Conservation (phyloP, 1,140 invertebrate genomes). For the Diorhabda sublineata region DNA sequence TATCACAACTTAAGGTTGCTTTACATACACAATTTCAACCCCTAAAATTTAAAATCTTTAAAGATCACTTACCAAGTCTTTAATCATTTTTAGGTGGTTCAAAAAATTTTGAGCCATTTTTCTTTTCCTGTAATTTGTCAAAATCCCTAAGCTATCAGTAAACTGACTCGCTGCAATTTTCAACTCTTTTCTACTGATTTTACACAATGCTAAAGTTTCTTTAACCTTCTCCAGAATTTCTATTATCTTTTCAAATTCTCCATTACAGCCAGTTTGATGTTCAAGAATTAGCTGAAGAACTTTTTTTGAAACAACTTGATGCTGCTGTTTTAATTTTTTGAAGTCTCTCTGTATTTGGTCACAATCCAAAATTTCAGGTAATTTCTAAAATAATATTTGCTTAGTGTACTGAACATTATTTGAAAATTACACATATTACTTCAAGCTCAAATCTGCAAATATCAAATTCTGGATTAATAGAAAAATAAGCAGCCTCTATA, state of each 20-base stretch:
- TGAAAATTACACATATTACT: slow-evolving; percentile 42
- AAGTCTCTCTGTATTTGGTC: slow-evolving; percentile 65
- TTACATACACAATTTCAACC: no score
- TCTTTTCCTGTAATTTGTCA: slow-evolving; percentile 82
- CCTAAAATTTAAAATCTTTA: no score
- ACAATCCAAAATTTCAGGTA: slow-evolving; percentile 60
- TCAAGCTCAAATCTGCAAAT: slow-evolving; percentile 63
- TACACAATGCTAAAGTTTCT: slow-evolving; percentile 66
- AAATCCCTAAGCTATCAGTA: slow-evolving; percentile 79
- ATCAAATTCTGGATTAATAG: slow-evolving; percentile 57
- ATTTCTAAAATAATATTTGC: slow-evolving; percentile 51
- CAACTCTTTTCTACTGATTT: slow-evolving; percentile 65
- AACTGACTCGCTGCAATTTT: slow-evolving; percentile 73
- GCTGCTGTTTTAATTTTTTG: slow-evolving; percentile 65
- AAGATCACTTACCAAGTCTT: slow-evolving; percentile 63
- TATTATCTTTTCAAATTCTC: slow-evolving; percentile 77
- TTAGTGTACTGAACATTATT: no score
- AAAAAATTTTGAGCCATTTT: slow-evolving; percentile 75
- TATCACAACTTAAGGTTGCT: no score
- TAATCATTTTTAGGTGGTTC: slow-evolving; percentile 74
- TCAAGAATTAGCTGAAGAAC: slow-evolving; percentile 87
- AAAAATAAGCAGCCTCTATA: slow-evolving; percentile 67
- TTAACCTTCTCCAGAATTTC: slow-evolving; percentile 71
- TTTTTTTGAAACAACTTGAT: slow-evolving; percentile 85
- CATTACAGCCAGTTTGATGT: slow-evolving; percentile 78